These are phyloP conservation scores for Tyrannus savana DNA, from an alignment of 2,113 vertebrate species.

Conservation along the genomic window DNA sequence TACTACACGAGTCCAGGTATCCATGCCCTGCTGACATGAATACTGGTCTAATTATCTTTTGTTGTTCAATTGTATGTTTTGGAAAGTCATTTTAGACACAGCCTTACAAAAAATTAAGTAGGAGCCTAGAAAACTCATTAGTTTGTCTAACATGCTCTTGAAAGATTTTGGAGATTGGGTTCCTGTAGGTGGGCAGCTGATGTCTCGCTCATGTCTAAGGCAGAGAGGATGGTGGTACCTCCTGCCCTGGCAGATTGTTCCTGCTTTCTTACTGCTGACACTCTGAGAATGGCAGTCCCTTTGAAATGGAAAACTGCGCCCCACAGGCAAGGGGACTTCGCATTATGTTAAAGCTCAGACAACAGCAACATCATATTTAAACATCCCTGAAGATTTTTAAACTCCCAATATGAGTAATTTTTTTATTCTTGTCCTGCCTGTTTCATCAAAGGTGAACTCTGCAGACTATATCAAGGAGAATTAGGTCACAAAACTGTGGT, in stretches of 20 bases:
- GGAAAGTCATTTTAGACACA: not conserved
- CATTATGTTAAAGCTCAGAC: not conserved
- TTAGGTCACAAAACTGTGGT: not conserved
- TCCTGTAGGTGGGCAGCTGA: not conserved
- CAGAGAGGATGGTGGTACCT: not conserved
- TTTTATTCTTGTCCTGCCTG: not conserved
- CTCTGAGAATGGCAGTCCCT: accelerated
- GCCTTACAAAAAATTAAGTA: not conserved
- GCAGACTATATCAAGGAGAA: not conserved
- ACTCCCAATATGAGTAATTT: not conserved
- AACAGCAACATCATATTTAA: not conserved
- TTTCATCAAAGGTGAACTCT: not conserved
- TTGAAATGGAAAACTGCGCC: not conserved
- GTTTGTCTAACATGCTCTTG: not conserved
- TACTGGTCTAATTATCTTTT: not conserved
- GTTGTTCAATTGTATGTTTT: not conserved
- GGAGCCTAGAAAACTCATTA: not conserved
- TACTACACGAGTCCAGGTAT: not conserved
- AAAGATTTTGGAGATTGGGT: not conserved
- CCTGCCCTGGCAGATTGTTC: not conserved
- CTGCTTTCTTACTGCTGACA: not conserved
- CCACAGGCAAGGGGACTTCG: not conserved
- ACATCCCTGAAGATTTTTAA: not conserved
- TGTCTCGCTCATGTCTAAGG: not conserved
- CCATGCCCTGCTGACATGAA: not conserved